Percentiles rank a stretch among this genome's conserved stretches.
Evolutionary conservation across 2,113 vertebrate species (phyloP).

Genomic region (Thunnus maccoyii): DNA sequence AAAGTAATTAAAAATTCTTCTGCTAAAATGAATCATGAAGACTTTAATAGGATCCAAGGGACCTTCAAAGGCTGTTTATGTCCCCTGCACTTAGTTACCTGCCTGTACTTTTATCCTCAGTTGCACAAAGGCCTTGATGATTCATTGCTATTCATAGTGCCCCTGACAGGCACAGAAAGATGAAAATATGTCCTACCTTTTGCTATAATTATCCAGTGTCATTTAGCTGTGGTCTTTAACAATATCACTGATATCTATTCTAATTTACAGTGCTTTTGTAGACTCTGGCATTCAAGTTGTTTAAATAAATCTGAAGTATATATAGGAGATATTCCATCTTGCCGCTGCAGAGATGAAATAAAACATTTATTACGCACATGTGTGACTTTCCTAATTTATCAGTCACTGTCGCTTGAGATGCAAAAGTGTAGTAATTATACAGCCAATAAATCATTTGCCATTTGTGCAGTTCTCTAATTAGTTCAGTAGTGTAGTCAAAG

Average conservation of each 20-base stretch:
- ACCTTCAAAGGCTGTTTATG: slow-evolving; percentile 71
- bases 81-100: slow-evolving; percentile 56
- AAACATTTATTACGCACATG: slow-evolving; percentile 16
- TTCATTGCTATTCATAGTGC: slow-evolving; percentile 70
- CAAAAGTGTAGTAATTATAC: slow-evolving; percentile 49
- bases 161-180: slow-evolving; percentile 60
- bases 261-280: slow-evolving; percentile 18
- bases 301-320: slow-evolving; percentile 10
- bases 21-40: slow-evolving; percentile 69
- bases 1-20: slow-evolving; percentile 59
- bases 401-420: slow-evolving; percentile 31
- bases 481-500: slow-evolving; percentile 19
- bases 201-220: slow-evolving; percentile 55
- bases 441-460: slow-evolving; percentile 39
- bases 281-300: slow-evolving; percentile 3
- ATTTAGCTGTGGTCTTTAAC: slow-evolving; percentile 35
- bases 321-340: background rate
- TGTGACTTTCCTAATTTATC: slow-evolving; percentile 34
- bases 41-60: slow-evolving; percentile 58
- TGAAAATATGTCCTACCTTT: slow-evolving; percentile 49
- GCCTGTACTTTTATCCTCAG: slow-evolving; percentile 59
- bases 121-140: slow-evolving; percentile 62
- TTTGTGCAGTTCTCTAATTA: slow-evolving; percentile 40
- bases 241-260: slow-evolving; percentile 28
- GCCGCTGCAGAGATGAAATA: slow-evolving; percentile 34